These are phyloP conservation scores for Ornithoptera alexandrae DNA, from an alignment of 2,888 invertebrate genomes.

Conservation along the genomic window DNA sequence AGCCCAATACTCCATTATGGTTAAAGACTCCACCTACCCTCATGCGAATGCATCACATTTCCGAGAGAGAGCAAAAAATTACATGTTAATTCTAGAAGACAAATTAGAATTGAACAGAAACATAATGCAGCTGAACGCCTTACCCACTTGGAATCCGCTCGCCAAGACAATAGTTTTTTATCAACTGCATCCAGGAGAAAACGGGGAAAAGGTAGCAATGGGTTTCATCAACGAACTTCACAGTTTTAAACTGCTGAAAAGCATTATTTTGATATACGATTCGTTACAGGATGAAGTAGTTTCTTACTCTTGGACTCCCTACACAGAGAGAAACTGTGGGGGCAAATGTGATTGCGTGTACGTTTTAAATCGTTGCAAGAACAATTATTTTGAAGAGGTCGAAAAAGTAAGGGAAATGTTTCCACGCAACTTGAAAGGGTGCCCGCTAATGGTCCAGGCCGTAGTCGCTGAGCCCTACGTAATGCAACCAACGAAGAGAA, in stretches of 20 bases:
- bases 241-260: conserved; percentile 61
- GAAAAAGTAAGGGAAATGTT: conserved; percentile 59
- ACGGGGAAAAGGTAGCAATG: conserved; percentile 52
- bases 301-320: conserved; percentile 72
- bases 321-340: conserved; percentile 66
- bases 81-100: conserved; percentile 75
- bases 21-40: conserved; percentile 71
- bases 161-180: conserved; percentile 73
- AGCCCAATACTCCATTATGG: conserved; percentile 74
- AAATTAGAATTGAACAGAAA: conserved; percentile 68
- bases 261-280: conserved; percentile 65
- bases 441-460: conserved; percentile 67
- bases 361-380: conserved; percentile 62
- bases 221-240: conserved; percentile 67
- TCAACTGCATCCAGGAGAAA: conserved; percentile 53
- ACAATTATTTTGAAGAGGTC: conserved; percentile 51
- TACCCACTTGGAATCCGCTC: conserved; percentile 76
- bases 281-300: conserved; percentile 53
- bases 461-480: conserved; percentile 74
- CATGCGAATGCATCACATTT: conserved; percentile 77
- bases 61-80: conserved; percentile 77
- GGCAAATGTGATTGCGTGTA: conserved; percentile 64
- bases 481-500: conserved; percentile 60
- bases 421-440: conserved; percentile 64
- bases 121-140: conserved; percentile 68